Evolutionary conservation across 2,113 vertebrate species (phyloP).

Genomic region (Hippocampus comes): DNA sequence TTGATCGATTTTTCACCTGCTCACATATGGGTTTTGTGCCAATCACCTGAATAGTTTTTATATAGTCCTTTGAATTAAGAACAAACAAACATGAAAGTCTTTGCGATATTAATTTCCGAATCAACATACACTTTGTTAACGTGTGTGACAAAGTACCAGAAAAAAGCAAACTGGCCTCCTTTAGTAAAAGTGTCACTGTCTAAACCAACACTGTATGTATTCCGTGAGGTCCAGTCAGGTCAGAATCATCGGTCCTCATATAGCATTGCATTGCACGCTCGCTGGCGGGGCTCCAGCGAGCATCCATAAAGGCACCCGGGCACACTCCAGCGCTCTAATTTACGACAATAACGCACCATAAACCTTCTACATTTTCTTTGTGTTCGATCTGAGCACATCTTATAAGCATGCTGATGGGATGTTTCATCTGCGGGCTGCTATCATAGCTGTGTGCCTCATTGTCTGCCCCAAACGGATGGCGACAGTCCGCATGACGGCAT

Average conservation of each 20-base stretch:
- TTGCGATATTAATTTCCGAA: too few species aligned
- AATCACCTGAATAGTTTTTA: too few species aligned
- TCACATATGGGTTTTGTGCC: too few species aligned
- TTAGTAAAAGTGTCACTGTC: too few species aligned
- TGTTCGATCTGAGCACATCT: neutral
- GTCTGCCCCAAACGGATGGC: slow-evolving; percentile 88
- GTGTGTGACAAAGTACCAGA: too few species aligned
- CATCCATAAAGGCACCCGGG: neutral
- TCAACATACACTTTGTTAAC: too few species aligned
- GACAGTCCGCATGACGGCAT: slow-evolving; percentile 6
- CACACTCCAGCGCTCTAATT: slow-evolving; percentile 5
- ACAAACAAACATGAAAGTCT: too few species aligned
- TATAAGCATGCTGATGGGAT: slow-evolving; percentile 83
- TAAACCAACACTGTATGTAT: neutral
- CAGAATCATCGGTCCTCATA: slow-evolving; percentile 1
- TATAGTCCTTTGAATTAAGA: too few species aligned
- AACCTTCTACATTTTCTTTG: slow-evolving; percentile 1
- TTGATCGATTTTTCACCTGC: too few species aligned
- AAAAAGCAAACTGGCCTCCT: too few species aligned
- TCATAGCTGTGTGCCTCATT: slow-evolving; percentile 87
- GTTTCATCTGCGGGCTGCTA: slow-evolving; percentile 96
- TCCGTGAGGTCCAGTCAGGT: neutral
- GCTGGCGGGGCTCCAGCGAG: neutral
- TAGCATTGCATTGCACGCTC: neutral
- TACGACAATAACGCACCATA: slow-evolving; percentile 1